These are phyloP conservation scores for Petrocephalus schoutedeni DNA, from an alignment of 2,797 vertebrate species.

Conservation along the genomic window DNA sequence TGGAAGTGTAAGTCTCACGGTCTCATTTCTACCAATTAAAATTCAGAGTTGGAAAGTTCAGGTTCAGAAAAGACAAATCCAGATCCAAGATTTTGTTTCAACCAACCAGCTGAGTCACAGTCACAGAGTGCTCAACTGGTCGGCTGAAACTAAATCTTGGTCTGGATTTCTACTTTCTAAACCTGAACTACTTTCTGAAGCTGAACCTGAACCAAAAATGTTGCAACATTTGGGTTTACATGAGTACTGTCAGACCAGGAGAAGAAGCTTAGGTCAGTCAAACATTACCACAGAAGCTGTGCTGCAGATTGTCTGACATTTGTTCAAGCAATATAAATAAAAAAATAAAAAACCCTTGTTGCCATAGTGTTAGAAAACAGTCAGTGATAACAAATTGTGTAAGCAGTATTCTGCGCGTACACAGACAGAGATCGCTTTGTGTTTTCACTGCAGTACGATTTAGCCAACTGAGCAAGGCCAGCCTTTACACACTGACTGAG, in stretches of 20 bases:
- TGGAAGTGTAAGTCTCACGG: not conserved
- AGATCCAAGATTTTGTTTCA: too few relatives aligned
- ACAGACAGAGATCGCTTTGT: not conserved
- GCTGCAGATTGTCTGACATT: not conserved
- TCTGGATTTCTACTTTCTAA: too few relatives aligned
- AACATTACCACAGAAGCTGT: not conserved
- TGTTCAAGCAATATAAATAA: slow-evolving; percentile 11
- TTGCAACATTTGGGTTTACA: too few relatives aligned
- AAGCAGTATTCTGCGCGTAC: slow-evolving; percentile 1
- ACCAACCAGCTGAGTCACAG: too few relatives aligned
- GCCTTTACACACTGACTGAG: not conserved
- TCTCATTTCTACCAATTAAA: not conserved
- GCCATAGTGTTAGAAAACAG: slow-evolving; percentile 26
- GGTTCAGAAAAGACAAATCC: not conserved
- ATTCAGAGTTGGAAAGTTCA: not conserved
- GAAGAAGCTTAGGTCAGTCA: not conserved
- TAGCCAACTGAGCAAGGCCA: not conserved
- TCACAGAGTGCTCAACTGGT: too few relatives aligned
- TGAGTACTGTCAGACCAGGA: too few relatives aligned
- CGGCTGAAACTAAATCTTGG: too few relatives aligned
- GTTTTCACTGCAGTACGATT: not conserved
- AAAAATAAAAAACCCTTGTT: slow-evolving; percentile 4
- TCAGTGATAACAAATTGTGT: slow-evolving; percentile 25
- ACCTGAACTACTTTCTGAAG: too few relatives aligned
- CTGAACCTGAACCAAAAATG: too few relatives aligned